Evolutionary conservation across 2,113 vertebrate species (phyloP).

Genomic region (Notothenia rossii): DNA sequence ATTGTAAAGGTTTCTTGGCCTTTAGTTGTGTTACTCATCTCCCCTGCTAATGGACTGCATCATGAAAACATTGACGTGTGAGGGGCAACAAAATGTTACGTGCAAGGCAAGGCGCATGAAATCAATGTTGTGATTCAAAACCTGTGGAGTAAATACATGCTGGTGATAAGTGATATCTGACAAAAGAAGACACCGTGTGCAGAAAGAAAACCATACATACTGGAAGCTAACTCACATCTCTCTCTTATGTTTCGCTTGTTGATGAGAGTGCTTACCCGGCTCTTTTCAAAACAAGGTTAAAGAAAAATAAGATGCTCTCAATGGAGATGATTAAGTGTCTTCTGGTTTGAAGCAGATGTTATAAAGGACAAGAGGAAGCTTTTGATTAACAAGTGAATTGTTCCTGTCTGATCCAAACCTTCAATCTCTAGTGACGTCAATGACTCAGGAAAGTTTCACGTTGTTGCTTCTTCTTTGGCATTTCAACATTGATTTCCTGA

Average conservation of each 20-base stretch:
- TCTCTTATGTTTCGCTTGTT: neutral
- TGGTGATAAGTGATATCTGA: neutral
- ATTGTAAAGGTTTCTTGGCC: neutral
- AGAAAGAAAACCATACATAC: neutral
- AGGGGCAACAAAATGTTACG: neutral
- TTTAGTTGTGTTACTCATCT: neutral
- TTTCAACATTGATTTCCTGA: neutral
- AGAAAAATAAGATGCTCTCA: neutral
- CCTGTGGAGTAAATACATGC: too few relatives aligned
- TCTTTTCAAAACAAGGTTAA: conserved; percentile 2
- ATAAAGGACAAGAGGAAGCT: neutral
- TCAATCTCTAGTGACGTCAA: neutral
- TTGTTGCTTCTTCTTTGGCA: neutral
- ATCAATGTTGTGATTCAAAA: neutral
- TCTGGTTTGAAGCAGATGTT: neutral
- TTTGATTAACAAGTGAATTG: too few relatives aligned
- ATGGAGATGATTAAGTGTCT: neutral
- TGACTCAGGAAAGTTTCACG: neutral
- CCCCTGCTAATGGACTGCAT: neutral
- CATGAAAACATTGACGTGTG: neutral
- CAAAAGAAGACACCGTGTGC: neutral
- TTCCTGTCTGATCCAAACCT: neutral
- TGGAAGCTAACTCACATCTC: neutral
- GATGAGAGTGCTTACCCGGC: neutral
- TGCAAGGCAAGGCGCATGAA: neutral